Evolutionary conservation across 2,113 vertebrate species (phyloP), one percentile per base, ranked within the genome.

Genomic region (Epinephelus cyanopodus): DNA sequence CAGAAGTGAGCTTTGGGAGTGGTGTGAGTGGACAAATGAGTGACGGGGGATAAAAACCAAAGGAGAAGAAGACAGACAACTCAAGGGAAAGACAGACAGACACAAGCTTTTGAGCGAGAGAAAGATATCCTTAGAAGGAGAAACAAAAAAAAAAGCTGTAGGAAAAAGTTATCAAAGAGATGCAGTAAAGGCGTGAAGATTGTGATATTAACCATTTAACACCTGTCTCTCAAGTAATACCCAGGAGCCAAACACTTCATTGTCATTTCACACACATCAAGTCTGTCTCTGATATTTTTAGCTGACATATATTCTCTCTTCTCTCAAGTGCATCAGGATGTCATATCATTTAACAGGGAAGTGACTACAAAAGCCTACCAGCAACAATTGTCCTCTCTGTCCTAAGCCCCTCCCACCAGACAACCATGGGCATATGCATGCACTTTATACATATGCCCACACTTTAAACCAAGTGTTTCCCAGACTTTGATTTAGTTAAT

Each of bases 151-250:
- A 48, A 57, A 69, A 87, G 65, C 54, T 58, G 21, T 42, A 67
- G 57, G 33, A 39, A 57, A 64, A 65, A 25, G 47, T 10, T 27
- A 33, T 2, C 12, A 9, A 25, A 4, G 37, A 25, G 12, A 62
- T 54, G 60, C n/a, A 39, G 84, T 69, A 39, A 27, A 71, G 69
- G 84, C 57, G 53, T 74, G 76, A 89, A 53, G 45, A 48, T 66
- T 75, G 81, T 62, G 61, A 86, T 87, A 62, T 87, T 65, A 72
- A 56, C 72, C 65, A 86, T 81, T 91, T 80, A 70, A 86, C 74
- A 80, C 83, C 77, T 81, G 64, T 85, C 83, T 71, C 29, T 73
- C 45, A 69, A 25, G 52, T 60, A 58, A 74, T 67, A 45, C 56
- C 71, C 54, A 10, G 9, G 57, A 85, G 70, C 13, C 25, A 67